Base-by-base conservation (phyloP, 1,140 invertebrate species). In the Mycetomoellerius zeteki region DNA sequence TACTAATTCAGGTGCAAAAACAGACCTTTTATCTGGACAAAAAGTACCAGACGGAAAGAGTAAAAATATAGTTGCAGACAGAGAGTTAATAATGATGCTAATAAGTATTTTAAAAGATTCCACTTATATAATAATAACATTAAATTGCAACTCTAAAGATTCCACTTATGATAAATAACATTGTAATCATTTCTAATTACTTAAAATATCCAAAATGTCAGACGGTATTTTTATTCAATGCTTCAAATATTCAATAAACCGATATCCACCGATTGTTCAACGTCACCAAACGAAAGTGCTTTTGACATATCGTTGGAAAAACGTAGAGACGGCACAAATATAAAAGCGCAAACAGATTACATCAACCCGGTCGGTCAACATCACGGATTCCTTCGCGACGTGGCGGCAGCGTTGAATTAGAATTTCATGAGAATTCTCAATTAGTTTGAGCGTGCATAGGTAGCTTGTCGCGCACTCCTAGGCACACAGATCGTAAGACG, bases 401-500 rank as follows among this genome's bases (percentile, higher is more conserved):
- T 52, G 50, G 21, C 3, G 30, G 64, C 12, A 6, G 30, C 52
- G 43, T 30, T 21, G n/a, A 80, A 86, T 86, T 86, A 67, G 85
- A 86, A 86, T 86, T 86, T 81, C 85, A 81, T 86, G 85, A 86
- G 76, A 52, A 80, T 81, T 62, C 76, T 60, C 24, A 81, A 80
- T 86, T 86, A 86, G 52, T 86, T 86, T 81, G 73, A 58, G 52
- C 85, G 69, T 86, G 85, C 85, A 86, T 86, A 81, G 85, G 24
- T 52, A 65, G 24, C 21, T 77, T 16, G 58, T 56, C 73, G 85
- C 19, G 73, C 52, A 4, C 47, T 78, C 58, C 47, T 85, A 43
- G 58, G 37, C 58, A 85, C 60, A 62, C 47, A 62, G 33, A 58
- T 14, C 27, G 60, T 60, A 85, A 65, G 58, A 37, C 47, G 54